Base-by-base conservation (phyloP, 2,113 vertebrate genomes). In the Piprites chloris region DNA sequence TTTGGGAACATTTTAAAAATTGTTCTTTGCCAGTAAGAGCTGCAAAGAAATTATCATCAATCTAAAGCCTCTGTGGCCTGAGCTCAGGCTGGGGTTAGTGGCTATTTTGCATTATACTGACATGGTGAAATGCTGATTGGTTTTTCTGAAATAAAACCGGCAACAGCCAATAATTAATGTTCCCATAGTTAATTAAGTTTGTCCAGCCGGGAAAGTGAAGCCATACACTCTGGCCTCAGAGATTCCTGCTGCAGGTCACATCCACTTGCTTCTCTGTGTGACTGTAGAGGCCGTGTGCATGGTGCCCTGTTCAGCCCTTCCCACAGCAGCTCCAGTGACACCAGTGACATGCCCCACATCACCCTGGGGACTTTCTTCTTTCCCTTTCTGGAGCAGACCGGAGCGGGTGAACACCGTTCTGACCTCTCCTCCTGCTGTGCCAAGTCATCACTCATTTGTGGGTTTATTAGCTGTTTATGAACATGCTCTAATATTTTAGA, bases 61-160 rank as follows among this genome's bases (percentile, higher is more conserved):
- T 86, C 87, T 76, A 6, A 86, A 86, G 46, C 1, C 23, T 33
- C 47, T 26, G 13, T 20, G 47, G 53, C 44, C 52, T 27, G 63
- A 78, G 76, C 76, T 44, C 67, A 32, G 81, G 19, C 52, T 44
- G 76, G 21, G 7, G 46, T 89, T 67, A 72, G 80, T 75, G 76
- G 72, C 76, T 63, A 4, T 83, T 93, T 35, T 79, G 39, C 62
- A 27, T 91, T 83, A 44, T 41, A 83, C 27, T 37, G 80, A 62
- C 56, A 49, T 24, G 79, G 66, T 75, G 52, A 92, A 82, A 82
- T 28, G 66, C 79, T 71, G 61, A 42, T 58, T 90, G 46, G 9
- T 85, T 91, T 73, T 94, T 76, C 84, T 73, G 72, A 86, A 89
- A 69, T 91, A 84, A 76, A 93, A 84, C 6, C 49, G 47, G 62